Conservation (phyloP, 2,888 invertebrate genomes). For the Branchipolynoe longqiensis region DNA sequence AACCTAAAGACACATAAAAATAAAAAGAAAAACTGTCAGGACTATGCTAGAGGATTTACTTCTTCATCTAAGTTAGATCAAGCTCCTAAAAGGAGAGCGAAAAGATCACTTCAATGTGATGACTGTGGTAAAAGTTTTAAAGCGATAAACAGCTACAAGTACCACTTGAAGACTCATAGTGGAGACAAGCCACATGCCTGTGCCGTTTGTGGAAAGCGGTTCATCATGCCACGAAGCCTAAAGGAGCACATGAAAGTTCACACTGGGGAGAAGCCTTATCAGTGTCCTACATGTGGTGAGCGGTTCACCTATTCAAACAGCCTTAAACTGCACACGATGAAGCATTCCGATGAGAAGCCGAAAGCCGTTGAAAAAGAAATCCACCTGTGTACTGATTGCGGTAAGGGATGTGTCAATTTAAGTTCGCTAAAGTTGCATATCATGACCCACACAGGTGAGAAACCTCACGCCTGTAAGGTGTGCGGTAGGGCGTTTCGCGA, state of each 20-base stretch:
- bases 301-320: neutral
- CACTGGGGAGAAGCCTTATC: neutral
- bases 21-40: neutral
- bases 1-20: neutral
- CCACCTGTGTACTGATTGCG: neutral
- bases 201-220: neutral
- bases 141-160: neutral
- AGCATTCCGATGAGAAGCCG: conserved; percentile 12
- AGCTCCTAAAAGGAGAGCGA: neutral
- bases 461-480: neutral
- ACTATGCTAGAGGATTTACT: neutral
- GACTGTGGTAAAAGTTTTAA: neutral
- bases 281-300: neutral
- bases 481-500: neutral
- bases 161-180: conserved; percentile 4
- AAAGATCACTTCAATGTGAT: neutral
- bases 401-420: neutral
- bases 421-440: neutral
- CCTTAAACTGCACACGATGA: neutral
- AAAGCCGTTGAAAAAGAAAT: neutral
- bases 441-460: neutral
- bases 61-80: neutral
- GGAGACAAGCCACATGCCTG: conserved; percentile 6
- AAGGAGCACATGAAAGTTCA: neutral
- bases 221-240: neutral